Evolutionary conservation across 2,113 vertebrate species (phyloP).

Genomic region (Notothenia rossii): DNA sequence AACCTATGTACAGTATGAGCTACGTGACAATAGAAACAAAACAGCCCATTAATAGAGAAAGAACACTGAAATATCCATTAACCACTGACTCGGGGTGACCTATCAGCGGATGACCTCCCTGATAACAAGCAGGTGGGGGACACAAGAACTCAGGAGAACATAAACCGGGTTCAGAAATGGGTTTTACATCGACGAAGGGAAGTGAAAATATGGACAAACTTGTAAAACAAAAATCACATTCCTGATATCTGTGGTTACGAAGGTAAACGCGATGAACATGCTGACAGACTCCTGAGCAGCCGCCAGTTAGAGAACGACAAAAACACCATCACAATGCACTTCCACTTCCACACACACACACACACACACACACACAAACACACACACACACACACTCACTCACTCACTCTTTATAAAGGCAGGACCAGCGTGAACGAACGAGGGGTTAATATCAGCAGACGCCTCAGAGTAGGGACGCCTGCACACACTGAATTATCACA

Average conservation of each 20-base stretch:
- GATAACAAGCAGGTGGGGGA: slow-evolving; percentile 12
- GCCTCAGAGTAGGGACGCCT: not conserved
- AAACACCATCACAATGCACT: slow-evolving; percentile 43
- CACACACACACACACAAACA: slow-evolving; percentile 20
- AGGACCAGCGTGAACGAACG: slow-evolving; percentile 51
- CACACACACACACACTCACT: slow-evolving; percentile 22
- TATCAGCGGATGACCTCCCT: slow-evolving; percentile 23
- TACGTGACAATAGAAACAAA: slow-evolving; percentile 37
- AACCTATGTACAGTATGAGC: slow-evolving; percentile 42
- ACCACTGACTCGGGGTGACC: slow-evolving; percentile 33
- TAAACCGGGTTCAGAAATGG: slow-evolving; percentile 29
- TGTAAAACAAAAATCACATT: slow-evolving; percentile 14
- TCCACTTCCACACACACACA: slow-evolving; percentile 33
- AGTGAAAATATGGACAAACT: slow-evolving; percentile 33
- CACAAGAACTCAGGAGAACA: slow-evolving; percentile 13
- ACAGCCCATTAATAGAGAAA: slow-evolving; percentile 47
- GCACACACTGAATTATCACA: slow-evolving; percentile 33
- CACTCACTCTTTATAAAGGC: slow-evolving; percentile 44
- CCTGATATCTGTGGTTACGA: slow-evolving; percentile 24
- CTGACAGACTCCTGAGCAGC: slow-evolving; percentile 22
- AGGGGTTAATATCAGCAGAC: slow-evolving; percentile 24
- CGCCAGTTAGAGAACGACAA: slow-evolving; percentile 26
- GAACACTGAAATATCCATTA: slow-evolving; percentile 46
- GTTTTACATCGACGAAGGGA: not conserved
- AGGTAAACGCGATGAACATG: slow-evolving; percentile 25